A percentile compares a stretch with the other conserved stretches of the same genome.
Conservation (phyloP, 1,140 invertebrate species). For the Procambarus clarkii region DNA sequence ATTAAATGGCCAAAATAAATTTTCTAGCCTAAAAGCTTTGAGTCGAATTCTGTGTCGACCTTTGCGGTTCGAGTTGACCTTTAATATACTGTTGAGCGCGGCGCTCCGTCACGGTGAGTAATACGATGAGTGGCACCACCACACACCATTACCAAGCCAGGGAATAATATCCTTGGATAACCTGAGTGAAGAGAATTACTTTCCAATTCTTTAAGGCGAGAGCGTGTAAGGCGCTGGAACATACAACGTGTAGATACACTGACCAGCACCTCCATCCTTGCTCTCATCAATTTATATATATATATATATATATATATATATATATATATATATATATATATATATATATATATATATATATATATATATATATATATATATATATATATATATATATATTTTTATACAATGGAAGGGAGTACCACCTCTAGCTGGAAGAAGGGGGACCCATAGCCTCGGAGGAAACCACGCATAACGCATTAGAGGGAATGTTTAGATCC, state of each 20-base stretch:
- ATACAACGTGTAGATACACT: too few species aligned
- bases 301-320: conserved; percentile 6
- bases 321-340: too few species aligned
- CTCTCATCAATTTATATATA: neutral
- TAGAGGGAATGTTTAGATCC: too few species aligned
- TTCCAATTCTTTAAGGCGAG: neutral
- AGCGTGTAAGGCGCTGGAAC: neutral
- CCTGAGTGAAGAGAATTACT: neutral
- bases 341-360: too few species aligned
- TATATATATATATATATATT: too few species aligned
- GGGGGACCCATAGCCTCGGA: too few species aligned
- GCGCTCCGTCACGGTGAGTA: neutral
- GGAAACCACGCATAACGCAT: too few species aligned
- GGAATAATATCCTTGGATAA: neutral
- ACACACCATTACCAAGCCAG: neutral
- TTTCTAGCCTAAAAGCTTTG: neutral
- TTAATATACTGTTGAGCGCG: neutral
- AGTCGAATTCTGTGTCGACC: neutral
- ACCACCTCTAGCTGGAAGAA: too few species aligned
- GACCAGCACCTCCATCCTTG: too few species aligned
- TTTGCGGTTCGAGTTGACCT: neutral
- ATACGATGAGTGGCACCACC: neutral
- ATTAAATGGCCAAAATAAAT: neutral
- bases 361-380: too few species aligned
- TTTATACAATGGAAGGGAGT: too few species aligned